Evolutionary conservation across 2,797 vertebrate genomes (phyloP), one percentile per base, ranked within the genome.

Genomic region (Hipposideros larvatus): DNA sequence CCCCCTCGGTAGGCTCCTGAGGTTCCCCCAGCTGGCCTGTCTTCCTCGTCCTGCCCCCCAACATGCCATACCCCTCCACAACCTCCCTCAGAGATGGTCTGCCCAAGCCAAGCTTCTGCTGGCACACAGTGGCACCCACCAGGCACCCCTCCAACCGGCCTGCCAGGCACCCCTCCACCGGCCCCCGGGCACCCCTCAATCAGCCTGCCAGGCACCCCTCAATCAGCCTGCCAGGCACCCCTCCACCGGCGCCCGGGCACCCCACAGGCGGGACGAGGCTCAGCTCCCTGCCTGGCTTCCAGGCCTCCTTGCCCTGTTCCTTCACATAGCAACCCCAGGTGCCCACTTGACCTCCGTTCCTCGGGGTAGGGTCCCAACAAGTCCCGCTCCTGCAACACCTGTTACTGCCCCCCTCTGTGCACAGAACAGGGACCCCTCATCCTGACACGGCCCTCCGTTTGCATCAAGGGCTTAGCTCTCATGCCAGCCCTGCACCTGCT

Each of bases 41-140:
- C 26, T 28, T 1, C 31, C 21, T 10, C 0, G 9, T 34, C 24
- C 79, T 53, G 41, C 63, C 21, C 28, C 15, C 7, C 26, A 18
- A 10, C 11, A 4, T 16, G 19, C 0, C 5, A 2, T 1, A 37
- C 0, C 0, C 90, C 85, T 31, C 37, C 57, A 37, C 61, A 55
- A 4, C 24, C 16, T 8, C 16, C 51, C 71, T 19, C 5, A 4
- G 48, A 37, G 51, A 22, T 7, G 0, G 59, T 66, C 3, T 0
- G 11, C 80, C 34, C 28, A 11, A 7, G 5, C 48, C 15, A 19
- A 7, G n/a, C 59, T 55, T 28, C 74, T n/a, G 7, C n/a, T 53
- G 83, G 70, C 77, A 53, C 0, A 0, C 65, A 41, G n/a, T n/a
- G 82, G 26, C 24, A 4, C 26, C n/a, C 22, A n/a, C 18, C 0